These are phyloP conservation scores for Gnathonemus longibarbis DNA, from an alignment of 2,113 vertebrate species.

Conservation along the genomic window DNA sequence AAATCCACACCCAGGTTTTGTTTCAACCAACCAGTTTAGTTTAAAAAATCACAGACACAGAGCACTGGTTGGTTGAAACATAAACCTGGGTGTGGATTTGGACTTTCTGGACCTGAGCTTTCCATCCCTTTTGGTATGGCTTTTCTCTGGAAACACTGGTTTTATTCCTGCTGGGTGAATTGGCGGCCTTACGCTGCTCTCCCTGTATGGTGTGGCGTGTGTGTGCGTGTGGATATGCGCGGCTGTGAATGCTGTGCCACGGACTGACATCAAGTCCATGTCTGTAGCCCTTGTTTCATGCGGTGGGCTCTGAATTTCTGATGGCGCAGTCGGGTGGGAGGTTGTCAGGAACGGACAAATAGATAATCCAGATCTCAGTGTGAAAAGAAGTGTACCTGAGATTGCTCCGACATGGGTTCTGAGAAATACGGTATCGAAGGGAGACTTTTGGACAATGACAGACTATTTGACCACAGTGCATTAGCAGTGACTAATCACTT, in stretches of 20 bases:
- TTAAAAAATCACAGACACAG: background rate
- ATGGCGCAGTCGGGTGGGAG: background rate
- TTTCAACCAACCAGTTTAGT: background rate
- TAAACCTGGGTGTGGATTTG: background rate
- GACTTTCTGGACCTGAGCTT: background rate
- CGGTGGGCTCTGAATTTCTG: background rate
- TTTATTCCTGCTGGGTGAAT: background rate
- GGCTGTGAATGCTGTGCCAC: background rate
- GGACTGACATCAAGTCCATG: background rate
- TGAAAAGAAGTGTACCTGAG: background rate
- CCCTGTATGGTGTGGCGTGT: background rate
- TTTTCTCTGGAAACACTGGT: background rate
- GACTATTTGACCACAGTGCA: background rate
- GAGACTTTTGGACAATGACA: background rate
- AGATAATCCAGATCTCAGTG: background rate
- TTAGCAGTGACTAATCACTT: background rate
- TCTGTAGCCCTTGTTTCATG: background rate
- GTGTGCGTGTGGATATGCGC: background rate
- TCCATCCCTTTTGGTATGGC: background rate
- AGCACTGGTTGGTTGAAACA: background rate
- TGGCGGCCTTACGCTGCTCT: background rate
- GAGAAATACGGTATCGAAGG: background rate
- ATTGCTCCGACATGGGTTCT: background rate
- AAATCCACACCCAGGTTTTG: background rate
- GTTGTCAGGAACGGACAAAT: background rate